Conservation (phyloP, 2,888 invertebrate genomes). For the Nomada ruficornis region DNA sequence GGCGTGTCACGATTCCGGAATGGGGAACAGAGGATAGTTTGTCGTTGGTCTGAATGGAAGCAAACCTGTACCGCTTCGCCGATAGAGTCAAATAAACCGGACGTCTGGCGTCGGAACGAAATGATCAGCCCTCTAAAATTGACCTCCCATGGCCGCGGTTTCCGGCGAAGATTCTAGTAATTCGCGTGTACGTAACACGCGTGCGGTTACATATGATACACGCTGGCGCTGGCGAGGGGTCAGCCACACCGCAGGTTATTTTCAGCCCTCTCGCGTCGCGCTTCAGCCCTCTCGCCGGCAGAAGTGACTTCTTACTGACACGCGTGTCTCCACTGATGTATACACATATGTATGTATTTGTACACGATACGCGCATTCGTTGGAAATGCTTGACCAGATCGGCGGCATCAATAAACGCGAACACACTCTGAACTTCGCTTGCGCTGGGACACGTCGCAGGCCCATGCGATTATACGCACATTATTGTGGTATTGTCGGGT, state of each 20-base stretch:
- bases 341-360: not conserved
- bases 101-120: constrained; percentile 9
- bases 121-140: constrained; percentile 38
- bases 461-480: not conserved
- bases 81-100: constrained; percentile 28
- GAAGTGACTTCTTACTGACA: constrained; percentile 58
- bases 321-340: constrained; percentile 32
- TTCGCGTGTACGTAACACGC: constrained; percentile 15
- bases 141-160: constrained; percentile 18
- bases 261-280: constrained; percentile 54
- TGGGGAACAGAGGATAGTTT: not conserved
- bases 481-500: not conserved
- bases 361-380: not conserved
- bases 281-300: constrained; percentile 48
- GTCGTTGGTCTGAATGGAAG: not conserved
- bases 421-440: not conserved
- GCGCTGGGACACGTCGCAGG: not conserved
- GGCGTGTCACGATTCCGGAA: not conserved
- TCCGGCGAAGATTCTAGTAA: constrained; percentile 42
- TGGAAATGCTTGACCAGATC: constrained; percentile 39
- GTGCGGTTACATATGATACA: constrained; percentile 29
- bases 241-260: constrained; percentile 69
- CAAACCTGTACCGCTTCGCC: not conserved
- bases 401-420: constrained; percentile 27
- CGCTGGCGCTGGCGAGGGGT: constrained; percentile 56